Evolutionary conservation across 2,797 vertebrate species (phyloP).

Genomic region (Enteromius viviparus): DNA sequence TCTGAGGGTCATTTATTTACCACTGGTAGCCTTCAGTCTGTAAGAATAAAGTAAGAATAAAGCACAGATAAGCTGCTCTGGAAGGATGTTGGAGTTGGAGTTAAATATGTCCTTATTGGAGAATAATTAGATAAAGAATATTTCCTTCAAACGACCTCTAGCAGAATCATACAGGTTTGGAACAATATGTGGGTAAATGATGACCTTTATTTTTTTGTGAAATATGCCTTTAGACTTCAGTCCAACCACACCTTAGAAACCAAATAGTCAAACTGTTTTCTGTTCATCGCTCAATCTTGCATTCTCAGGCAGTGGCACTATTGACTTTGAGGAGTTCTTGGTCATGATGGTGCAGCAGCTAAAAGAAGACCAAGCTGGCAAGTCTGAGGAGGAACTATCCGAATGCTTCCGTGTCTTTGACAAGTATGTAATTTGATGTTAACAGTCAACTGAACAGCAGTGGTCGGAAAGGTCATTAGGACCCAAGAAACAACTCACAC

Average conservation of each 20-base stretch:
- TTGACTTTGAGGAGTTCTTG: slow-evolving; percentile 99
- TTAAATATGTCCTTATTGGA: background rate
- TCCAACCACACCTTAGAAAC: background rate
- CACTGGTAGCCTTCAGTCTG: no score
- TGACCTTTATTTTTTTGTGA: background rate
- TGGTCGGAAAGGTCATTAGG: background rate
- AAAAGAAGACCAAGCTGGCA: slow-evolving; percentile 95
- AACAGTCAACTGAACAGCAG: background rate
- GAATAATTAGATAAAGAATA: background rate
- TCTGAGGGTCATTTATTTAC: no score
- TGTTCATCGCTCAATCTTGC: background rate
- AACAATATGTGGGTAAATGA: background rate
- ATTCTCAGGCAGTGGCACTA: slow-evolving; percentile 90
- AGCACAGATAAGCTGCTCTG: no score
- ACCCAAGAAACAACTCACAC: background rate
- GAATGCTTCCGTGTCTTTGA: slow-evolving; percentile 96
- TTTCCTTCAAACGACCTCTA: background rate
- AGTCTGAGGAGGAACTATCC: slow-evolving; percentile 92
- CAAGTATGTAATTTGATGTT: slow-evolving; percentile 76
- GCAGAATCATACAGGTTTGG: background rate
- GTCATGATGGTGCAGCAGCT: slow-evolving; percentile 99
- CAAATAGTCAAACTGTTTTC: background rate
- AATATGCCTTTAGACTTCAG: background rate
- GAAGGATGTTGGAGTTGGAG: no score
- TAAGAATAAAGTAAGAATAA: no score